Percentiles rank a stretch among this genome's conserved stretches.
phyloP scores from a whole-genome alignment of 35 echinoderm and acorn worm genomes.

The Ophioderma brevispina region DNA sequence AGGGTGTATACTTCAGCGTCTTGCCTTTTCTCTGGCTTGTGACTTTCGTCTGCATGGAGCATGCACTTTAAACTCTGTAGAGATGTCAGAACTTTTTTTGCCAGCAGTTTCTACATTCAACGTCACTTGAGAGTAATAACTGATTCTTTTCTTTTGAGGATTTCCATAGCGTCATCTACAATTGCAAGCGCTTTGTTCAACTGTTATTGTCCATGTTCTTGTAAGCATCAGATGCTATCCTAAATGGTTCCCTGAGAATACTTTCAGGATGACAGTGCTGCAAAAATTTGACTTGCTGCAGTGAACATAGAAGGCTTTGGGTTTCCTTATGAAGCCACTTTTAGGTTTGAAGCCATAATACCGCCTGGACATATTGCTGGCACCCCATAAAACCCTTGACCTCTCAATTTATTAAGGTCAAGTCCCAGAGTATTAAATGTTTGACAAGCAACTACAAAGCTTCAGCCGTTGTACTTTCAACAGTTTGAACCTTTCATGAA shows the following conservation, averaged over 20 bases:
- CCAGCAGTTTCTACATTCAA: not conserved
- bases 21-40: not conserved
- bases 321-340: not conserved
- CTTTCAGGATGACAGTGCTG: not conserved
- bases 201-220: not conserved
- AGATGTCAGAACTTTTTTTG: not conserved
- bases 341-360: constrained; percentile 20
- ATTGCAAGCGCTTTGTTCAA: not conserved
- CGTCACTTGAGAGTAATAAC: not conserved
- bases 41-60: not conserved
- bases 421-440: constrained; percentile 15
- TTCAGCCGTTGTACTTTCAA: not conserved
- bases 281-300: not conserved
- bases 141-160: not conserved
- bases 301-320: constrained; percentile 15
- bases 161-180: not conserved
- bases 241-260: not conserved
- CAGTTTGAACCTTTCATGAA: constrained; percentile 25
- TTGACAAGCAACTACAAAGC: not conserved
- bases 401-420: not conserved
- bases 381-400: constrained; percentile 23
- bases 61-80: not conserved
- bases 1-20: not conserved
- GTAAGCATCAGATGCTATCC: not conserved
- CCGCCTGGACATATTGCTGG: constrained; percentile 27